Percentiles rank a stretch among this genome's conserved stretches.
phyloP scores from a whole-genome alignment of 2,888 invertebrate genomes.

The Epistrophe grossulariae region DNA sequence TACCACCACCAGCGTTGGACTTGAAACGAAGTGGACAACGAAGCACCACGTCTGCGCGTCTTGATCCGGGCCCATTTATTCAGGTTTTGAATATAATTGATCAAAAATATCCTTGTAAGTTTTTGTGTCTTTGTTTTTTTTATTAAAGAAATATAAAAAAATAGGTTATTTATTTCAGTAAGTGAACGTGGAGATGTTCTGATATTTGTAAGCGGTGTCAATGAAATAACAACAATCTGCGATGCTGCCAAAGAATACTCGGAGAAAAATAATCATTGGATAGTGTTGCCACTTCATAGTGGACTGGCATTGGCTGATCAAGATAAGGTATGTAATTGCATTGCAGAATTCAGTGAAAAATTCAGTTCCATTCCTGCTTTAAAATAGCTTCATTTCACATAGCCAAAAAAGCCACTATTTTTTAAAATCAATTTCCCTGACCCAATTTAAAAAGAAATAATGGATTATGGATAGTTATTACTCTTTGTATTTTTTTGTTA shows the following conservation, averaged over 20 bases:
- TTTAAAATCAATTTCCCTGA: no score
- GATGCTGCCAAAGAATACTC: conserved; percentile 94
- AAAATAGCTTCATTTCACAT: no score
- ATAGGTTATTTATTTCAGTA: conserved; percentile 82
- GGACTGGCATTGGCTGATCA: conserved; percentile 96
- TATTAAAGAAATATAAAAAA: conserved; percentile 4
- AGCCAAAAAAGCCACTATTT: no score
- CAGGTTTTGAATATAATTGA: conserved; percentile 97
- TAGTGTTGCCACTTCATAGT: conserved; percentile 96
- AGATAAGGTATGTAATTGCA: conserved; percentile 90
- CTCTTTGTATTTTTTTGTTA: no score
- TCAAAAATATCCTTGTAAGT: conserved; percentile 89
- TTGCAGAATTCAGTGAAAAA: no score
- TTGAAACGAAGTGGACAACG: conserved; percentile 84
- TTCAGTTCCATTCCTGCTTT: no score
- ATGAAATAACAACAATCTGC: conserved; percentile 94
- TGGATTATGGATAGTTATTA: no score
- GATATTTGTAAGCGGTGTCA: conserved; percentile 97
- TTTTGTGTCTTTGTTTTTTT: conserved; percentile 49
- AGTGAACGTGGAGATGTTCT: conserved; percentile 96
- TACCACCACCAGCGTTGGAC: conserved; percentile 86
- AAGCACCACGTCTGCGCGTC: conserved; percentile 87
- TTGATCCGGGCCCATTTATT: conserved; percentile 97
- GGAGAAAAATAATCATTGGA: conserved; percentile 91
- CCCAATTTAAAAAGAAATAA: no score